A percentile compares a stretch with the other conserved stretches of the same genome.
Conservation (phyloP, 2,797 vertebrate genomes). For the Sebastes minor region DNA sequence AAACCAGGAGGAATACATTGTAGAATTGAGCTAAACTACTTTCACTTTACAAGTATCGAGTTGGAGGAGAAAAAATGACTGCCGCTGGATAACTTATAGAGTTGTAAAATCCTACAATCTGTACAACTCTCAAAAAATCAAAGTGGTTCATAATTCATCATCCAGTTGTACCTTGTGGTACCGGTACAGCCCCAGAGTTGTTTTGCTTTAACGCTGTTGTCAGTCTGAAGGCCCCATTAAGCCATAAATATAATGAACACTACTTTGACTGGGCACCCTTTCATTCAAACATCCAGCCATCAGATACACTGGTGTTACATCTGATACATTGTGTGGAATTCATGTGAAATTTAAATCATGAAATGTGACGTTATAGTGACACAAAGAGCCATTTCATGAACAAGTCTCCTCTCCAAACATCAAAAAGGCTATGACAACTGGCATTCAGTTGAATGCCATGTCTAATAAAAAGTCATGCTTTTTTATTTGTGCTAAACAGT, state of each 20-base stretch:
- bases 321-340: background rate
- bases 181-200: background rate
- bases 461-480: conserved; percentile 8
- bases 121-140: background rate
- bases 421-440: background rate
- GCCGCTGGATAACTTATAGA: too few species aligned
- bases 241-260: background rate
- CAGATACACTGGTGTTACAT: background rate
- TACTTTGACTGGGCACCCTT: background rate
- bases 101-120: background rate
- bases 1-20: background rate
- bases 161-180: background rate
- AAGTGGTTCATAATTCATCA: background rate
- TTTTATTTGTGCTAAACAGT: background rate
- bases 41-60: background rate
- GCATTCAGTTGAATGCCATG: conserved; percentile 31
- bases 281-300: background rate
- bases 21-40: background rate
- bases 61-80: background rate
- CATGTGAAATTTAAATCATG: background rate
- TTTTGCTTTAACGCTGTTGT: background rate
- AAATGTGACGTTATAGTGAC: background rate
- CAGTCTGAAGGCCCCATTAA: background rate
- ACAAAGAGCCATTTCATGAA: conserved; percentile 31
- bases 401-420: background rate